A percentile compares a stretch with the other conserved stretches of the same genome.
These are phyloP conservation scores for Oxyruncus cristatus DNA, from an alignment of 2,113 vertebrate species.

Conservation along the genomic window DNA sequence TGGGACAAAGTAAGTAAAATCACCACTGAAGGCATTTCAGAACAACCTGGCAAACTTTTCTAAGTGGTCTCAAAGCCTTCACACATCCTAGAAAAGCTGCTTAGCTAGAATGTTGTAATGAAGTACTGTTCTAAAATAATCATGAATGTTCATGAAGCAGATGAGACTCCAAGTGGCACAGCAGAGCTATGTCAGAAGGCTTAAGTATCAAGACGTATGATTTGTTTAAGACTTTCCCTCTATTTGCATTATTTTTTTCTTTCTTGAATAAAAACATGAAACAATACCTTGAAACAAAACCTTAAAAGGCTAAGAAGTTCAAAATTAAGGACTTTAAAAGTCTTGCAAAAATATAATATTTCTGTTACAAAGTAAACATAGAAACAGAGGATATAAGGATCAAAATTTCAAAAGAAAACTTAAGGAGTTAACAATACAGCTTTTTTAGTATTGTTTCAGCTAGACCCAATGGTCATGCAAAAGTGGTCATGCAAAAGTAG, in stretches of 20 bases:
- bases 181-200: not conserved
- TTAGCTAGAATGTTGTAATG: not conserved
- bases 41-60: not conserved
- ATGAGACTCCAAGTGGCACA: not conserved
- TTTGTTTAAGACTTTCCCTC: not conserved
- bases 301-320: not conserved
- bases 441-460: not conserved
- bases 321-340: not conserved
- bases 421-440: accelerated
- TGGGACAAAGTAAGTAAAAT: not conserved
- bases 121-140: not conserved
- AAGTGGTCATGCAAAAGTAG: not conserved
- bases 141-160: not conserved
- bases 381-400: not conserved
- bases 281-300: not conserved
- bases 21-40: not conserved
- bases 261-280: not conserved
- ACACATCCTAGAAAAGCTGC: not conserved
- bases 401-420: not conserved
- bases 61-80: not conserved
- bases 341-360: not conserved
- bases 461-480: not conserved
- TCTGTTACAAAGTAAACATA: not conserved
- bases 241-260: not conserved
- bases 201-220: not conserved